Evolutionary conservation across 2,113 vertebrate species (phyloP), one percentile per base, ranked within the genome.

Genomic region (Anser cygnoides): DNA sequence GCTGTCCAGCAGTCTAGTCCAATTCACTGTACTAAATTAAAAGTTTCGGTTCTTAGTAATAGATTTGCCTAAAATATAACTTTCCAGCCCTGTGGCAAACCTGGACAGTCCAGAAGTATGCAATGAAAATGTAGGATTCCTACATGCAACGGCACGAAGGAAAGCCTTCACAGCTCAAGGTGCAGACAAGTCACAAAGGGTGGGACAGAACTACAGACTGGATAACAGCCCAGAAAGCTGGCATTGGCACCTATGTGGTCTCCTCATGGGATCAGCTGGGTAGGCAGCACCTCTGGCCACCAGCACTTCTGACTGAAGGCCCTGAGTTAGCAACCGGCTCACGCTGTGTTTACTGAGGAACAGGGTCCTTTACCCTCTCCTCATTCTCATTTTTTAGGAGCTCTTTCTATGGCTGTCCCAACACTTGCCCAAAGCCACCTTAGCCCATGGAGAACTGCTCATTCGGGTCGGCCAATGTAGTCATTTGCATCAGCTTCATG

Each of bases 31-130:
- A 50, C 31, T 78, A 89, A 92, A 72, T 41, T 83, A 31, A 26
- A 86, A 91, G 52, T 13, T 52, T 92, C 71, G 68, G 8, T 75
- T 78, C 46, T 83, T 81, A 87, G 50, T 62, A 75, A 49, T 19
- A 62, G 23, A 70, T 88, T 90, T 74, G 73, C 41, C 68, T 74
- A 84, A 92, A 95, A 67, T 63, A 82, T 68, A 37, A 19, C 5
- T 5, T 84, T 89, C 83, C 57, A 84, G 57, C 6, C 35, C 43
- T 9, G 9, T 78, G 41, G 44, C 61, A 93, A 97, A 88, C 92
- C 82, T 92, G 67, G 78, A 87, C 87, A 82, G 35, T 63, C 70
- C 89, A 78, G 57, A 91, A 92, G 84, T 9, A 85, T 28, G 52
- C 68, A 92, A 33, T 4, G 10, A 72, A 78, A 89, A 74, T 14